These are phyloP conservation scores for Xanthorhoe designata DNA, from an alignment of 2,888 invertebrate species.

Conservation along the genomic window DNA sequence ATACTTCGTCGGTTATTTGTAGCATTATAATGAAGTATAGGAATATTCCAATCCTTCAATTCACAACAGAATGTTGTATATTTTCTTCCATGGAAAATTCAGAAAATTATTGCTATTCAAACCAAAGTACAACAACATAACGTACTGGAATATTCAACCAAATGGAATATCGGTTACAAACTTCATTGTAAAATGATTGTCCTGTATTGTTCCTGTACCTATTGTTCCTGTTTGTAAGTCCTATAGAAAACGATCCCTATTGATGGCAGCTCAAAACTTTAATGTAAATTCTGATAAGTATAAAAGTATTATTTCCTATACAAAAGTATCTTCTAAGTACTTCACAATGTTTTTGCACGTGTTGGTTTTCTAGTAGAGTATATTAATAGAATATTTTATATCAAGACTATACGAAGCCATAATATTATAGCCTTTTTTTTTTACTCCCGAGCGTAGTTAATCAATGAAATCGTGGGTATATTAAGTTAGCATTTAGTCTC, in stretches of 20 bases:
- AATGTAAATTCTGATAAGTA: constrained; percentile 22
- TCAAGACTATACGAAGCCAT: too few species aligned
- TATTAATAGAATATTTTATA: too few species aligned
- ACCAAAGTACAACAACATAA: constrained; percentile 14
- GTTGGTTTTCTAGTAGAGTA: neutral
- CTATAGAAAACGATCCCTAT: constrained; percentile 22
- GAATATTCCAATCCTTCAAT: neutral
- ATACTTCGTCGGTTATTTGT: neutral
- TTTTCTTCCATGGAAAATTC: neutral
- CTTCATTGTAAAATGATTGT: constrained; percentile 15
- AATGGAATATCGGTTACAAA: constrained; percentile 20
- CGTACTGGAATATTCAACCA: constrained; percentile 7
- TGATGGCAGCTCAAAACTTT: constrained; percentile 24
- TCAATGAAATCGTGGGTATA: too few species aligned
- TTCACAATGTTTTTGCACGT: neutral
- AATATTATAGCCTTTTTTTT: too few species aligned
- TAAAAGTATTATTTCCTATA: constrained; percentile 7
- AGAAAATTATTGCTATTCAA: constrained; percentile 2
- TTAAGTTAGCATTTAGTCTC: too few species aligned
- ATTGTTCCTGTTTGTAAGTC: constrained; percentile 26
- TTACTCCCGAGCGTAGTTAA: too few species aligned
- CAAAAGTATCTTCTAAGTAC: neutral
- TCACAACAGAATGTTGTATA: neutral
- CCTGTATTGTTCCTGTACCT: too few species aligned
- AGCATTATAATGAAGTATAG: too few species aligned